phyloP scores from a whole-genome alignment of 2,797 vertebrate genomes.

The Numenius phaeopus region DNA sequence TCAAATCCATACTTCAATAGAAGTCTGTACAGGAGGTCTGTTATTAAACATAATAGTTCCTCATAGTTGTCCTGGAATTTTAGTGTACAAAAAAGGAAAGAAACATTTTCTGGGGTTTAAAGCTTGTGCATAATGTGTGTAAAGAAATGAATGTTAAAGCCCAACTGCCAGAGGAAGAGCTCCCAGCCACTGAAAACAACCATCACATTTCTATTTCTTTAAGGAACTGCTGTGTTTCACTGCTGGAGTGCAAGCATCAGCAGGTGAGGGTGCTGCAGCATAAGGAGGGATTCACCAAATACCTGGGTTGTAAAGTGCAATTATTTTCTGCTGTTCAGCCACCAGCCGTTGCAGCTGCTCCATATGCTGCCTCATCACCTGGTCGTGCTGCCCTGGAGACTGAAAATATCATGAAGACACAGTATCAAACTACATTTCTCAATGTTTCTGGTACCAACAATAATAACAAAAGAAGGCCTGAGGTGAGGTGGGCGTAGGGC shows the following conservation, averaged over 20 bases:
- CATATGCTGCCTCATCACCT: conserved; percentile 69
- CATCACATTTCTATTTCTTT: neutral
- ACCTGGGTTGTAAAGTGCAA: conserved; percentile 76
- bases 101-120: neutral
- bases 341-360: conserved; percentile 78
- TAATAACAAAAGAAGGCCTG: neutral
- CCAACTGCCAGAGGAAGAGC: neutral
- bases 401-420: neutral
- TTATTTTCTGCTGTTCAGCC: conserved; percentile 77
- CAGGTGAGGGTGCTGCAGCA: neutral
- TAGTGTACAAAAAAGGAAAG: neutral
- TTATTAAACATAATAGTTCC: neutral
- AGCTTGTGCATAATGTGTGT: neutral
- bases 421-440: neutral
- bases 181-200: neutral
- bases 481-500: neutral
- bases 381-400: conserved; percentile 24
- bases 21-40: neutral
- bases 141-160: neutral
- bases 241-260: neutral
- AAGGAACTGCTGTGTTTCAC: neutral
- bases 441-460: neutral
- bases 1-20: neutral
- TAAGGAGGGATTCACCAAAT: neutral
- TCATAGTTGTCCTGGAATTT: neutral